Base-by-base conservation (phyloP, 1,140 invertebrate species). In the Zophobas morio region DNA sequence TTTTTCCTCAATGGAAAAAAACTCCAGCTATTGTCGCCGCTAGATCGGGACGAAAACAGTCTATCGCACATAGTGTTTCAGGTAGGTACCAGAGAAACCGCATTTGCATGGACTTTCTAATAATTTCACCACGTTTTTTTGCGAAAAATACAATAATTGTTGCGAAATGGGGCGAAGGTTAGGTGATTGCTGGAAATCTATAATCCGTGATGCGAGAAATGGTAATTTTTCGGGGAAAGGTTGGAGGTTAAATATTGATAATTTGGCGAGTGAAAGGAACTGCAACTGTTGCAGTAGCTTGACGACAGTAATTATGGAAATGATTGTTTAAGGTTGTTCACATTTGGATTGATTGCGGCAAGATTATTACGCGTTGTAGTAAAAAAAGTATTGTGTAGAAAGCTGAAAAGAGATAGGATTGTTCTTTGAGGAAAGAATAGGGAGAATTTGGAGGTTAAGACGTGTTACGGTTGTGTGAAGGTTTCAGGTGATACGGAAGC, bases 1-100 rank as follows among this genome's bases (percentile, higher is more conserved):
- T 97, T 97, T 84, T 89, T 91, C 74, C 88, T 97, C 6, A 92
- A 94, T 78, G 95, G 94, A n/a, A 96, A 96, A 85, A 91, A 91
- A 75, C 86, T 97, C 1, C 91, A 94, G 83, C 87, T 97, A 20
- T 87, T 95, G 46, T 87, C 94, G 78, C 95, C 95, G 0, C 85
- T 97, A 39, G 96, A 97, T 86, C 91, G 95, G 82, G 96, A 97
- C 87, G 91, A 91, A 66, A 93, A 95, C 81, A 95, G 95, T 87
- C 88, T 96, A 42, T 96, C 95, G 46, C 95, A 96, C 86, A 92
- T 96, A 84, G 93, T 96, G 1, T 95, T 96, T 85, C 94, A 96
- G 91, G 95, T 96, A 86, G 87, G 84, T 81, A 53, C 5, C 70
- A 40, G 3, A 46, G 42, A 46, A 46, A 46, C 2, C 6, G 42